phyloP scores from a whole-genome alignment of 2,113 vertebrate species.

The Cheirogaleus medius region DNA sequence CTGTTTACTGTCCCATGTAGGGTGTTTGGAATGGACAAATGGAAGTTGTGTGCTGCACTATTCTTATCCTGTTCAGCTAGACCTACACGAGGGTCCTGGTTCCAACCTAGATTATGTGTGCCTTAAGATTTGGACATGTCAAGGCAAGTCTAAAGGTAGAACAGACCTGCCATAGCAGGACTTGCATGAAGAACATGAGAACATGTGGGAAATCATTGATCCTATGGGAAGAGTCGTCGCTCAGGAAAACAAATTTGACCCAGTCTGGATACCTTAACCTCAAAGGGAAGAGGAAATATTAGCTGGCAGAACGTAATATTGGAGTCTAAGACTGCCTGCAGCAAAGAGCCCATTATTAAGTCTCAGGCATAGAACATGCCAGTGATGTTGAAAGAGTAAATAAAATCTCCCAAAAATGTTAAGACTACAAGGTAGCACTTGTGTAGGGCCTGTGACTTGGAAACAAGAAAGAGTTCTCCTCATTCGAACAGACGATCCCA shows the following conservation, averaged over 20 bases:
- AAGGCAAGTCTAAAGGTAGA: not conserved
- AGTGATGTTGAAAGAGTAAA: not conserved
- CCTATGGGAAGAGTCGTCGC: not conserved
- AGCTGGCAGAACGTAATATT: not conserved
- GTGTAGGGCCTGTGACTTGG: not conserved
- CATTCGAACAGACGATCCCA: not conserved
- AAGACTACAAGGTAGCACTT: not conserved
- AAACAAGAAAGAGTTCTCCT: not conserved
- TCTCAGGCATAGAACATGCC: not conserved
- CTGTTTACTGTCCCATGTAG: not conserved
- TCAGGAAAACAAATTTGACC: not conserved
- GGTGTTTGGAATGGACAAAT: not conserved
- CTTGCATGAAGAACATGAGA: not conserved
- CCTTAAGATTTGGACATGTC: not conserved
- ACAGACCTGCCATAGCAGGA: not conserved
- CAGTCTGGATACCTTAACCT: not conserved
- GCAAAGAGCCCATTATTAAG: not conserved
- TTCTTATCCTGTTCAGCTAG: not conserved
- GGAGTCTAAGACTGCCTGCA: not conserved
- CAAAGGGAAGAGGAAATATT: not conserved
- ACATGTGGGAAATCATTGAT: not conserved
- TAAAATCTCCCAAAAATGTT: not conserved
- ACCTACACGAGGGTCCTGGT: not conserved
- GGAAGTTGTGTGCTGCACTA: not conserved
- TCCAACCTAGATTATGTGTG: not conserved